Evolutionary conservation across 2,113 vertebrate genomes (phyloP), one percentile per base, ranked within the genome.

Genomic region (Psettodes erumei): DNA sequence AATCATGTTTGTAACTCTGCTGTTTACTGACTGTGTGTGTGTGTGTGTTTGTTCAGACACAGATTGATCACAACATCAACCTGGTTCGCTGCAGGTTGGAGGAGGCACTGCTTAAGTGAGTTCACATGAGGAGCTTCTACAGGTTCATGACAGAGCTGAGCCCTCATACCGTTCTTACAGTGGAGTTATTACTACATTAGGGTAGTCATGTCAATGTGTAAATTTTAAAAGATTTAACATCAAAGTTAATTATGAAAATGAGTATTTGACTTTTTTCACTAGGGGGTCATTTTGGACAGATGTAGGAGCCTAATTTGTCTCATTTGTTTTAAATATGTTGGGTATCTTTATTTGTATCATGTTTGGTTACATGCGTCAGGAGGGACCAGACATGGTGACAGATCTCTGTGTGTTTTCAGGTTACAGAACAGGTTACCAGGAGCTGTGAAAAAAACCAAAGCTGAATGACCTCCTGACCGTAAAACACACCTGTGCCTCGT

Each of bases 31-130:
- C 12, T 69, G 43, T 65, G 37, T 84, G 55, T 79, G 71, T 79
- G 47, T 77, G 59, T 73, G 58, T 74, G 70, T 47, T 19, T 66
- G 53, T 79, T 23, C 50, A 88, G 86, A 16, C 12, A 5, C 76
- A 86, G 75, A 85, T 87, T 10, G 81, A 88, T 68, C 70, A 5
- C 1, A 37, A 27, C 2, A 8, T 74, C 0, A 33, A 66, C 5
- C 1, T 53, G 30, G 12, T 77, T 32, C 18, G 11, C 6, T 23
- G 37, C 45, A 47, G 21, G 58, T 27, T 85, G 70, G 89, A 77
- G 82, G 85, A 73, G 68, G 89, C 13, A 65, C 84, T 90, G 69
- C 81, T 83, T 75, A 90, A 87, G 93, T 93, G 68, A 91, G 89
- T 81, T 38, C 61, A 37, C 3, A 9, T 48, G n/a, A n/a, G n/a